Conservation (phyloP, 2,888 invertebrate species). For the Malthinus seriepunctatus region DNA sequence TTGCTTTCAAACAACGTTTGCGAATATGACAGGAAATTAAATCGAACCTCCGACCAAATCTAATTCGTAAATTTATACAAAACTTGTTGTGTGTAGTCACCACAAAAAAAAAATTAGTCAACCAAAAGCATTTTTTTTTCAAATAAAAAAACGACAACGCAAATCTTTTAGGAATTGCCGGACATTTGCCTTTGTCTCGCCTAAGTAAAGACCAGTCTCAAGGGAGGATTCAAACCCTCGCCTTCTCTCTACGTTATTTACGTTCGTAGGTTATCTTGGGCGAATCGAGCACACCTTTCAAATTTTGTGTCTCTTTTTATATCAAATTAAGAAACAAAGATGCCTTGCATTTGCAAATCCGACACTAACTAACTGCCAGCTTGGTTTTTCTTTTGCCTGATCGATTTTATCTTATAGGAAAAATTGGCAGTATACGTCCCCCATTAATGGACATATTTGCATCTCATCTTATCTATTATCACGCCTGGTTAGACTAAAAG, state of each 20-base stretch:
- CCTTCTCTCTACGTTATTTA: slow-evolving; percentile 36
- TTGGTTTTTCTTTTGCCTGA: slow-evolving; percentile 21
- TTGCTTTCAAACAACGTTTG: not conserved
- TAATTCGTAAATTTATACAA: no score
- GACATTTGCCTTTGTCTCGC: slow-evolving; percentile 33
- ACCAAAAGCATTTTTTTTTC: no score
- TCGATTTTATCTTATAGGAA: slow-evolving; percentile 24
- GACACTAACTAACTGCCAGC: slow-evolving; percentile 21
- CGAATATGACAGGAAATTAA: slow-evolving; percentile 6
- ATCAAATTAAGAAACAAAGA: slow-evolving; percentile 23
- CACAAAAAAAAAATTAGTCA: no score
- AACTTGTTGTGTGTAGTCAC: no score
- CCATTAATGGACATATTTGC: slow-evolving; percentile 24
- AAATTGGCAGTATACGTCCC: slow-evolving; percentile 10
- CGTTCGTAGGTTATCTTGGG: slow-evolving; percentile 36
- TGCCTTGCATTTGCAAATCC: slow-evolving; percentile 30
- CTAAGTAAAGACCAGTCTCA: slow-evolving; percentile 33
- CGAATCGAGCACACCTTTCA: slow-evolving; percentile 39
- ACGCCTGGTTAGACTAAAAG: slow-evolving; percentile 7
- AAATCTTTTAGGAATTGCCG: slow-evolving; percentile 35
- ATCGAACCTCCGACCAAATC: not conserved
- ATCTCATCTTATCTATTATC: slow-evolving; percentile 18
- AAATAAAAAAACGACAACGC: slow-evolving; percentile 24
- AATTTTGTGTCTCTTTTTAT: slow-evolving; percentile 28
- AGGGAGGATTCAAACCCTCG: slow-evolving; percentile 35